Conservation (phyloP, 2,797 vertebrate genomes). For the Coracias cyanogaster region DNA sequence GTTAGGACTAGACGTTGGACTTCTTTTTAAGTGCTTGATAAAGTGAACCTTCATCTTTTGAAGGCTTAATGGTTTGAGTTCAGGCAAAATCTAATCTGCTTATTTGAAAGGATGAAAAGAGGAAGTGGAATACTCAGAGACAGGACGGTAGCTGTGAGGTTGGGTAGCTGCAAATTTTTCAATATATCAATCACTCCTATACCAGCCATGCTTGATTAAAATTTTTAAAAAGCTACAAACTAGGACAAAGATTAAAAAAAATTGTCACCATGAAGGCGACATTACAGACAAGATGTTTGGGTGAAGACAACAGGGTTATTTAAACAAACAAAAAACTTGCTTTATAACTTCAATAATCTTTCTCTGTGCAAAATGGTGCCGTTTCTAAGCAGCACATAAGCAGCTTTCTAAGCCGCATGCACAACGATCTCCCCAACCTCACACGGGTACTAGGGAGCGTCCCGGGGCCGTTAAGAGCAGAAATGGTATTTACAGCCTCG, state of each 20-base stretch:
- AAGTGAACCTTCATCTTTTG: not conserved
- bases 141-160: not conserved
- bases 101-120: not conserved
- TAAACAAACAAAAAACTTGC: not conserved
- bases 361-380: not conserved
- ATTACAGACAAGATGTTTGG: not conserved
- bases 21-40: not conserved
- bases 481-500: not conserved
- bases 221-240: not conserved
- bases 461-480: not conserved
- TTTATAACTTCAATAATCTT: not conserved
- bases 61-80: not conserved
- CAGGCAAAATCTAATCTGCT: constrained; percentile 27
- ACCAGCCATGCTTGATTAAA: not conserved
- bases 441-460: not conserved
- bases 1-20: not conserved
- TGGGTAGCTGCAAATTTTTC: not conserved
- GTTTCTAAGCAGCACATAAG: not conserved
- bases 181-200: not conserved
- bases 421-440: not conserved
- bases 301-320: not conserved
- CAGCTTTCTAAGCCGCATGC: not conserved
- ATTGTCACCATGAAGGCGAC: not conserved
- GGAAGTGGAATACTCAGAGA: not conserved
- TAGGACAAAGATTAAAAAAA: not conserved